phyloP scores from a whole-genome alignment of 2,113 vertebrate species.

The Xenopus borealis region DNA sequence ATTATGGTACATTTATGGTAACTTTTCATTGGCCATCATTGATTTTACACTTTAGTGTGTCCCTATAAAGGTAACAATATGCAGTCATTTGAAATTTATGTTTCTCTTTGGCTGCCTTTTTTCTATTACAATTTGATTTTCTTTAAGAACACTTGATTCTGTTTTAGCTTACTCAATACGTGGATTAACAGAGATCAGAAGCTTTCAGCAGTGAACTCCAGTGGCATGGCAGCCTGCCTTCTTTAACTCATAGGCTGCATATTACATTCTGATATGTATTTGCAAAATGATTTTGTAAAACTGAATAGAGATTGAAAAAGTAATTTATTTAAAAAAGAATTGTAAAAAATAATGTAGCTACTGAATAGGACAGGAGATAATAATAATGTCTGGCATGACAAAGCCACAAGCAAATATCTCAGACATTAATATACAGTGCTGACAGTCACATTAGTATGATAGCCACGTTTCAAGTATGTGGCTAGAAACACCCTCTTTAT shows the following conservation, averaged over 20 bases:
- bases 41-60: neutral
- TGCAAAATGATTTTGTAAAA: constrained; percentile 40
- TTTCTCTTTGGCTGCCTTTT: constrained; percentile 29
- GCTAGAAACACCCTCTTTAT: constrained; percentile 24
- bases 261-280: constrained; percentile 28
- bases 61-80: constrained; percentile 4
- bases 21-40: neutral
- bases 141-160: constrained; percentile 32
- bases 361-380: constrained; percentile 27
- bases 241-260: constrained; percentile 27
- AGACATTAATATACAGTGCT: constrained; percentile 22
- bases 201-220: constrained; percentile 33
- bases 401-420: constrained; percentile 35
- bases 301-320: constrained; percentile 31
- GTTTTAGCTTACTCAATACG: constrained; percentile 20
- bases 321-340: constrained; percentile 35
- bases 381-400: constrained; percentile 39
- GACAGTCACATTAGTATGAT: constrained; percentile 33
- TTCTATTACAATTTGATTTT: constrained; percentile 26
- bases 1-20: no score
- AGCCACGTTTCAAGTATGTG: constrained; percentile 9
- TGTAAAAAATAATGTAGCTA: constrained; percentile 19
- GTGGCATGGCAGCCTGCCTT: constrained; percentile 32
- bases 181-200: constrained; percentile 39
- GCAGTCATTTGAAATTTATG: constrained; percentile 11